Percentiles rank a stretch among this genome's conserved stretches.
Conservation (phyloP, 2,113 vertebrate genomes). For the Lipophrys pholis region DNA sequence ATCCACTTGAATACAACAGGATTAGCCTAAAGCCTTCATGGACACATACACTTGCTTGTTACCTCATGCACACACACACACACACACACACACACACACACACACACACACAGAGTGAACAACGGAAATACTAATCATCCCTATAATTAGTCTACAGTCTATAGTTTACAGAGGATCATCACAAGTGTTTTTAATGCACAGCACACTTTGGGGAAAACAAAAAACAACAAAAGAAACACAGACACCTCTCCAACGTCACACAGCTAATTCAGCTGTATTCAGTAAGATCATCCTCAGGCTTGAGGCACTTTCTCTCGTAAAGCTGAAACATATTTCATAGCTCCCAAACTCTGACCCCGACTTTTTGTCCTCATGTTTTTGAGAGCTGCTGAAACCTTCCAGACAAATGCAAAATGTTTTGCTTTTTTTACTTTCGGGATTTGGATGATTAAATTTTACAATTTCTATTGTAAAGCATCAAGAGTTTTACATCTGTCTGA, state of each 20-base stretch:
- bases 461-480: no score
- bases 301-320: background rate
- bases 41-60: slow-evolving; percentile 48
- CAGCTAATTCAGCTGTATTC: background rate
- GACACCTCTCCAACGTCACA: background rate
- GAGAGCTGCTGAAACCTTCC: background rate
- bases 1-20: slow-evolving; percentile 67
- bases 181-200: background rate
- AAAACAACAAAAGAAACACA: no score
- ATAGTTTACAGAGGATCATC: no score
- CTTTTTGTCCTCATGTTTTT: background rate
- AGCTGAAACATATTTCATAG: background rate
- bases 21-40: slow-evolving; percentile 64
- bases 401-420: background rate
- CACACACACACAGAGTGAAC: background rate
- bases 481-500: no score
- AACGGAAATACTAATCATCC: slow-evolving; percentile 37
- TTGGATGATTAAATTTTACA: no score
- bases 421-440: background rate
- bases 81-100: slow-evolving; percentile 4
- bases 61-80: slow-evolving; percentile 24
- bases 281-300: background rate
- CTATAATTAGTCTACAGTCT: slow-evolving; percentile 49
- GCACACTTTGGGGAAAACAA: no score
- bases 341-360: background rate